These are phyloP conservation scores for Brotula barbata DNA, from an alignment of 2,797 vertebrate species.

Conservation along the genomic window DNA sequence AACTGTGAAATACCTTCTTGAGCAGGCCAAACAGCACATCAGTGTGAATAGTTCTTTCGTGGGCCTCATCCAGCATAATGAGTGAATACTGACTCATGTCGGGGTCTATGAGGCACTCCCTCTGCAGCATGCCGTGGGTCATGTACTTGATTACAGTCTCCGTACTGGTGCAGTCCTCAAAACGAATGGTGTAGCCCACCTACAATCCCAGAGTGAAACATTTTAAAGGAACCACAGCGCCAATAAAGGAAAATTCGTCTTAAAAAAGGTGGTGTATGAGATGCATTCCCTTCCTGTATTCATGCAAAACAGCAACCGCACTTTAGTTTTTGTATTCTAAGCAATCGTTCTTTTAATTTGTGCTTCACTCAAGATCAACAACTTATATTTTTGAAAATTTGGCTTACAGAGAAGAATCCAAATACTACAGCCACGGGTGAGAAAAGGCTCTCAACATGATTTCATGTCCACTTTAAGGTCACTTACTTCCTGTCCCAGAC, in stretches of 20 bases:
- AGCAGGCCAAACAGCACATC: conserved; percentile 96
- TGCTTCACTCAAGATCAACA: neutral
- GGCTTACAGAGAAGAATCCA: neutral
- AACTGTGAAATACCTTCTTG: conserved; percentile 97
- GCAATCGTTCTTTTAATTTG: too few species aligned
- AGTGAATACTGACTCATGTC: conserved; percentile 95
- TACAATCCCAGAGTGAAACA: too few species aligned
- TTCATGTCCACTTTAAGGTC: too few species aligned
- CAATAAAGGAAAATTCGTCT: too few species aligned
- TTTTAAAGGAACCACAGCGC: too few species aligned
- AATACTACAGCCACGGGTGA: too few species aligned
- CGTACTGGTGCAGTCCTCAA: conserved; percentile 97
- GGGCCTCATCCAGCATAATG: conserved; percentile 98
- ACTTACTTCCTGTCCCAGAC: conserved; percentile 92
- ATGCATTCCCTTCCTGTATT: too few species aligned
- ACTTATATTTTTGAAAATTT: neutral
- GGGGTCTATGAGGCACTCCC: conserved; percentile 95
- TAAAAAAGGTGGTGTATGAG: too few species aligned
- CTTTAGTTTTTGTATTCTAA: too few species aligned
- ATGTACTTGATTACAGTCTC: conserved; percentile 99
- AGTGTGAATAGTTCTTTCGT: conserved; percentile 97
- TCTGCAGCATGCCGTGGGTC: conserved; percentile 96
- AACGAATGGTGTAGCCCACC: conserved; percentile 99
- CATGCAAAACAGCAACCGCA: too few species aligned
- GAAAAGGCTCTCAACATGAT: too few species aligned